These are phyloP conservation scores for Sialia sialis DNA, from an alignment of 2,113 vertebrate species.

Conservation along the genomic window DNA sequence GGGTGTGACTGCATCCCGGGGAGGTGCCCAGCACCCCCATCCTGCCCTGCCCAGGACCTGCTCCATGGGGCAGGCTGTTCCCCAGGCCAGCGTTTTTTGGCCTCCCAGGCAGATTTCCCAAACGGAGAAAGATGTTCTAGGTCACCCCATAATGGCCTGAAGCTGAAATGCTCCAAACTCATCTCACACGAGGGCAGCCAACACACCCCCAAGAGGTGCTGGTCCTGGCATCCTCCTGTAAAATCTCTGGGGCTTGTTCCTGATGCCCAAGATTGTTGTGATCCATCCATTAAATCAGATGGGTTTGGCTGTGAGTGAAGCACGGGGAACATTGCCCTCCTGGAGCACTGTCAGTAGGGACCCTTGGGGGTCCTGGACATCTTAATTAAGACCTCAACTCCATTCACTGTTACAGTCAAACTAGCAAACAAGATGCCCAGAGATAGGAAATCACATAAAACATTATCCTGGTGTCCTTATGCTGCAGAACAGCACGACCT, in stretches of 20 bases:
- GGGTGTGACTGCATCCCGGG: rapidly evolving
- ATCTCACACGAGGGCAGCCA: neutral
- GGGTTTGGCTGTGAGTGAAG: neutral
- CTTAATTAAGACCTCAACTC: neutral
- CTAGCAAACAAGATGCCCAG: neutral
- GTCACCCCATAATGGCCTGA: neutral
- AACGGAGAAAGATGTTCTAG: neutral
- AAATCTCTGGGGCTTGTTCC: neutral
- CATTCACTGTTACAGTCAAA: neutral
- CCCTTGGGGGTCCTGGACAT: rapidly evolving
- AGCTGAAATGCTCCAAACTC: neutral
- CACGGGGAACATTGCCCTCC: neutral
- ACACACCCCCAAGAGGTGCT: rapidly evolving
- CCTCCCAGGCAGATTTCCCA: neutral
- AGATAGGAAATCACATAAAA: neutral
- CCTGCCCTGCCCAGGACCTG: neutral
- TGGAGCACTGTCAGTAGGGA: neutral
- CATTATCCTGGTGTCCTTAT: neutral
- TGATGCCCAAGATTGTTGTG: rapidly evolving
- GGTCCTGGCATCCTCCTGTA: neutral
- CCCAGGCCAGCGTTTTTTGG: neutral
- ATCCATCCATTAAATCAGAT: rapidly evolving
- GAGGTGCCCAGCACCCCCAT: neutral
- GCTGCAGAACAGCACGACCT: neutral
- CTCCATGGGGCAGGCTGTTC: neutral